phyloP scores from a whole-genome alignment of 2,797 vertebrate genomes.

The Myotis vivesi region DNA sequence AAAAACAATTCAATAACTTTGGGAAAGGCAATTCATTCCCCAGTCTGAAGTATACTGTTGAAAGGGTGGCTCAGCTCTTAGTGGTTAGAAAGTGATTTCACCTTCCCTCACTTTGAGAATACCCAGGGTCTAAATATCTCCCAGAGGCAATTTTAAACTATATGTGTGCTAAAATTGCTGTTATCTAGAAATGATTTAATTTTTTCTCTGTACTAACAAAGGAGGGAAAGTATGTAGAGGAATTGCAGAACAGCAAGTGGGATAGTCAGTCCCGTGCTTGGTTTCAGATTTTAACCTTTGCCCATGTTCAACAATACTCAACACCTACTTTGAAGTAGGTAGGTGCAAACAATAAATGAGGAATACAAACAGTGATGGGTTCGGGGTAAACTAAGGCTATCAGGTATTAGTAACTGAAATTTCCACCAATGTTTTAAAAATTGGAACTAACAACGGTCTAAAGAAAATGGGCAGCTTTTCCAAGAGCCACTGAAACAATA shows the following conservation, averaged over 20 bases:
- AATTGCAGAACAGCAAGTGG: not conserved
- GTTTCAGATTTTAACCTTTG: not conserved
- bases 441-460: not conserved
- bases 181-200: not conserved
- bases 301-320: not conserved
- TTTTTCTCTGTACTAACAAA: not conserved
- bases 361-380: not conserved
- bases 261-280: not conserved
- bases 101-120: slow-evolving; percentile 33
- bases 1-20: not conserved
- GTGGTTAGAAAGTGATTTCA: slow-evolving; percentile 20
- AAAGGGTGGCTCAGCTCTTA: not conserved
- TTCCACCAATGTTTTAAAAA: slow-evolving; percentile 52
- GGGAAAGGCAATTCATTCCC: not conserved
- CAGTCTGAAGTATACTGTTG: not conserved
- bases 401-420: not conserved
- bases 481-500: not conserved
- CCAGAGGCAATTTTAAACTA: not conserved
- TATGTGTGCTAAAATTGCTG: not conserved
- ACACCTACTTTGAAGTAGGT: not conserved
- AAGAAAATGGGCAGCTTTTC: not conserved
- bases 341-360: not conserved
- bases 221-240: not conserved
- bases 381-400: not conserved
- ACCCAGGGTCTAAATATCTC: not conserved